Evolutionary conservation across 2,113 vertebrate genomes (phyloP).

Genomic region (Myxocyprinus asiaticus): DNA sequence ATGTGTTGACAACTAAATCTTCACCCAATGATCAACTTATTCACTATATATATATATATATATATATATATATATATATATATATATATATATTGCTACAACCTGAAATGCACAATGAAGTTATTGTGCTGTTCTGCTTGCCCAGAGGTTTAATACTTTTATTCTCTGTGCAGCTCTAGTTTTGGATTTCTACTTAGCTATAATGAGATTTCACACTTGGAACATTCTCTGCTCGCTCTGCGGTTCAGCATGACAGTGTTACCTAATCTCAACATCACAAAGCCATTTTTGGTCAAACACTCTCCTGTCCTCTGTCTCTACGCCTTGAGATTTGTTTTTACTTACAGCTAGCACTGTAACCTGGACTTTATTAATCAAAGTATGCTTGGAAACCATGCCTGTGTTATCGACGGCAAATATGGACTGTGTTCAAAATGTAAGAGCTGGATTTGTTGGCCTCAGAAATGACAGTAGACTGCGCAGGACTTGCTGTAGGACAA

Average conservation of each 20-base stretch:
- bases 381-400: neutral
- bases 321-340: slow-evolving; percentile 5
- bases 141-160: neutral
- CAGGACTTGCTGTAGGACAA: neutral
- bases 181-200: slow-evolving; percentile 16
- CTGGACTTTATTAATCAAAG: slow-evolving; percentile 61
- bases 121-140: slow-evolving; percentile 7
- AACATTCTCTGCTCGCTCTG: slow-evolving; percentile 6
- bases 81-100: no score
- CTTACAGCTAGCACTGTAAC: slow-evolving; percentile 46
- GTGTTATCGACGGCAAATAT: slow-evolving; percentile 2
- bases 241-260: slow-evolving; percentile 34
- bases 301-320: slow-evolving; percentile 43
- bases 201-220: slow-evolving; percentile 38
- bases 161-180: slow-evolving; percentile 1
- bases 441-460: neutral
- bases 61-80: no score
- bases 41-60: no score
- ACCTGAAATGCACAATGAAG: slow-evolving; percentile 5
- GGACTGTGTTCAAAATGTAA: slow-evolving; percentile 14
- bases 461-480: neutral
- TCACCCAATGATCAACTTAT: neutral
- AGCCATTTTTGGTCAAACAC: slow-evolving; percentile 74
- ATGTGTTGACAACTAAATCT: no score
- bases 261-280: slow-evolving; percentile 38